Conservation (phyloP, 1,140 invertebrate genomes). For the Phymastichus coffea region DNA sequence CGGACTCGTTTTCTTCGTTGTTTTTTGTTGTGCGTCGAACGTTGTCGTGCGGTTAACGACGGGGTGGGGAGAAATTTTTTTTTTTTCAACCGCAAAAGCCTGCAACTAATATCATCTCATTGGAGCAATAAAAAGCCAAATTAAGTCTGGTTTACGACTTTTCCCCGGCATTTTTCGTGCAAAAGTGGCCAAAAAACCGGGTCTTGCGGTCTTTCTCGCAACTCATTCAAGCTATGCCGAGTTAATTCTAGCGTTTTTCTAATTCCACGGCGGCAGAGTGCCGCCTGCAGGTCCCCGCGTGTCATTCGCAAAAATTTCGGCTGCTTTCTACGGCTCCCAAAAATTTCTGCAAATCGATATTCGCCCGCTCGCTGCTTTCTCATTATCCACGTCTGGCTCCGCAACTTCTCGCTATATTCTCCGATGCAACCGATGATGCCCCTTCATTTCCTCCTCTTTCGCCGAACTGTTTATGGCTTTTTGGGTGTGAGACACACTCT, state of each 20-base stretch:
- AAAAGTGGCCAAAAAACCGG: neutral
- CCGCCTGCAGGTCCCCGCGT: neutral
- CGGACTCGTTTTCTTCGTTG: too few relatives aligned
- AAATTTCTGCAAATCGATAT: slow-evolving; percentile 27
- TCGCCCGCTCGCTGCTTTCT: slow-evolving; percentile 18
- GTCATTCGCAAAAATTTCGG: slow-evolving; percentile 25
- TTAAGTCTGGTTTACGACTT: slow-evolving; percentile 12
- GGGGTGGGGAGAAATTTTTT: too few relatives aligned
- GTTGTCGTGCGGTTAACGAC: too few relatives aligned
- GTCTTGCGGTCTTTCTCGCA: slow-evolving; percentile 20
- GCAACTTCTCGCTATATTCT: slow-evolving; percentile 10
- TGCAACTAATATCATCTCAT: too few relatives aligned
- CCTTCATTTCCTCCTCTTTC: slow-evolving; percentile 25
- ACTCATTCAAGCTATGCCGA: too few relatives aligned
- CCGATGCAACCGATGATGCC: too few relatives aligned
- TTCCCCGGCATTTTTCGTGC: neutral
- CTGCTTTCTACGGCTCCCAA: neutral
- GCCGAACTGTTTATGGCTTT: slow-evolving; percentile 28
- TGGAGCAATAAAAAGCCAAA: neutral
- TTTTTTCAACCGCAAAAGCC: too few relatives aligned
- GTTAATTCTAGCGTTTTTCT: slow-evolving; percentile 23
- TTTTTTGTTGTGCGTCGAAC: too few relatives aligned
- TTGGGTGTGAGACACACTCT: slow-evolving; percentile 27
- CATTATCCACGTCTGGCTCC: slow-evolving; percentile 24
- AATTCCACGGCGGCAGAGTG: slow-evolving; percentile 1